phyloP scores from a whole-genome alignment of 2,113 vertebrate genomes.

The Tenebrosternarchus preto region DNA sequence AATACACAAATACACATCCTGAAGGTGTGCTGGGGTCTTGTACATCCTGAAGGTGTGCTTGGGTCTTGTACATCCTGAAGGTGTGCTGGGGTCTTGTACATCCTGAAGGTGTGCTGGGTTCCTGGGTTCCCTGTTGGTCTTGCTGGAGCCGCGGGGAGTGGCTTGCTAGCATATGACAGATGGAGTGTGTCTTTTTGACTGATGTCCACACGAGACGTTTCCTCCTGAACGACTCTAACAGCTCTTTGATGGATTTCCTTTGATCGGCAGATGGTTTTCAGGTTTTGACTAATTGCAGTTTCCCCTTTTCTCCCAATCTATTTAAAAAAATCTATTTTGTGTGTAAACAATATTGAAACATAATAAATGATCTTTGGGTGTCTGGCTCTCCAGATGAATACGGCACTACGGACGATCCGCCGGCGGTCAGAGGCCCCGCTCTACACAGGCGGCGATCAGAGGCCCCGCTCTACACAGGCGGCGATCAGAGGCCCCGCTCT shows the following conservation, averaged over 20 bases:
- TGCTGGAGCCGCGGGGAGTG: neutral
- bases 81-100: conserved; percentile 2
- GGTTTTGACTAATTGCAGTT: conserved; percentile 21
- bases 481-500: neutral
- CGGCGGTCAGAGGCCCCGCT: conserved; percentile 28
- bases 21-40: no score
- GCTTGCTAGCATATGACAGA: conserved; percentile 23
- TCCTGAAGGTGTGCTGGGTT: conserved; percentile 6
- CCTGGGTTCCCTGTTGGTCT: neutral
- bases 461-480: neutral
- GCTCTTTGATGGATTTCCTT: conserved; percentile 29
- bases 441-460: neutral
- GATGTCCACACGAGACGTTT: conserved; percentile 40
- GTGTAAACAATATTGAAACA: conserved; percentile 54
- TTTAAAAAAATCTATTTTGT: conserved; percentile 31
- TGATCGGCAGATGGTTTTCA: conserved; percentile 20
- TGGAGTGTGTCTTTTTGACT: conserved; percentile 38
- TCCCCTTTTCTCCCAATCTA: neutral
- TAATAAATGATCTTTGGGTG: conserved; percentile 29
- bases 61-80: no score
- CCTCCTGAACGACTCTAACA: conserved; percentile 32
- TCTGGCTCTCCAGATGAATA: conserved; percentile 45
- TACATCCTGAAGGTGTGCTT: conserved; percentile 19
- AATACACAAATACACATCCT: no score
- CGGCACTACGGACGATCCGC: conserved; percentile 37